These are phyloP conservation scores for Ophioninae sp. DNA, from an alignment of 2,888 invertebrate species.

Conservation along the genomic window DNA sequence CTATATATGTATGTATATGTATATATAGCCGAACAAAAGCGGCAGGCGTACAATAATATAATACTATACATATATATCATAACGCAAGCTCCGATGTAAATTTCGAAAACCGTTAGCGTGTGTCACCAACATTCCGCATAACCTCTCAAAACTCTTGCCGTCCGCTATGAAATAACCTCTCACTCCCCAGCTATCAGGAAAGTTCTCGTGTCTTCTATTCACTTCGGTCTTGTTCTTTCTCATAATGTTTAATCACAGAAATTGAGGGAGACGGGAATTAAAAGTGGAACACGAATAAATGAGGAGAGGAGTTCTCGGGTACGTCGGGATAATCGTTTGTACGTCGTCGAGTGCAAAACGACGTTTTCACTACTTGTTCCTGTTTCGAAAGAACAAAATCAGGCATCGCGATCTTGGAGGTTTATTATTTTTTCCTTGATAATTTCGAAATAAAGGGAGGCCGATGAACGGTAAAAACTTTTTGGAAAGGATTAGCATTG, in stretches of 20 bases:
- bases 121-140: conserved; percentile 14
- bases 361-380: neutral
- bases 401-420: neutral
- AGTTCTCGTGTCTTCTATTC: neutral
- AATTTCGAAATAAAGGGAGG: neutral
- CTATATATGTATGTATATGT: neutral
- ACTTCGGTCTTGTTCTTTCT: neutral
- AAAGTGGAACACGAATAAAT: neutral
- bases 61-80: conserved; percentile 16
- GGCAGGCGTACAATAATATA: conserved; percentile 32
- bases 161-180: neutral
- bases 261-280: conserved; percentile 1
- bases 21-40: conserved; percentile 48
- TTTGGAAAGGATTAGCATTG: neutral
- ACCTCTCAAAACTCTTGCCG: conserved; percentile 1
- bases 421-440: neutral
- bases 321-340: neutral
- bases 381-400: neutral
- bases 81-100: conserved; percentile 34
- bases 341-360: neutral
- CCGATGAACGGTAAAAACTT: neutral
- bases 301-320: neutral
- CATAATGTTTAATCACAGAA: conserved; percentile 1
- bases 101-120: conserved; percentile 27
- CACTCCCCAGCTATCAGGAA: neutral